Conservation (phyloP, 2,113 vertebrate species). For the Myanophis thanlyinensis region DNA sequence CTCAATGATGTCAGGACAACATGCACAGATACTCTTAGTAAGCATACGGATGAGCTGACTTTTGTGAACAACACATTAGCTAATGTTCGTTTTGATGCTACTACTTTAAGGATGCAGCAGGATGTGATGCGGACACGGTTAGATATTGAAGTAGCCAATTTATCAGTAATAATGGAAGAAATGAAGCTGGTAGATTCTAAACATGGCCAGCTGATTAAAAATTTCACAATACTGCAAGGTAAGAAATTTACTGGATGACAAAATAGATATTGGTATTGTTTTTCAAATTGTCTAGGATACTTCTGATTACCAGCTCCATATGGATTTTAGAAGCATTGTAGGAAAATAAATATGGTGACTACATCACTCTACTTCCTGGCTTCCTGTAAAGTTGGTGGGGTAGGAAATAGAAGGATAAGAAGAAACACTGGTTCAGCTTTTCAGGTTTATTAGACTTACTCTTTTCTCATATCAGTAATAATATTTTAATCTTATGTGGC, state of each 20-base stretch:
- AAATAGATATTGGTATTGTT: not conserved
- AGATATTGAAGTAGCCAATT: conserved; percentile 90
- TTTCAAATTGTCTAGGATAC: not conserved
- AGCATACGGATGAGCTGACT: conserved; percentile 85
- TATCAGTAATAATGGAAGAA: conserved; percentile 94
- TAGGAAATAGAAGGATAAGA: not conserved
- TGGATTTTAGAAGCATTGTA: not conserved
- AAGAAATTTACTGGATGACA: conserved; percentile 34
- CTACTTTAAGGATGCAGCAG: conserved; percentile 83
- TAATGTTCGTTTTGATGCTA: conserved; percentile 79
- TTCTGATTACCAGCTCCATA: not conserved
- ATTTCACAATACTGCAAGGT: conserved; percentile 97
- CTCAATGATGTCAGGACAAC: conserved; percentile 85
- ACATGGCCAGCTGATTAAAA: conserved; percentile 94
- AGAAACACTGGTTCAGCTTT: not conserved
- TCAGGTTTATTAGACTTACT: not conserved
- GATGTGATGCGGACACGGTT: conserved; percentile 84
- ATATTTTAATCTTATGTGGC: not conserved
- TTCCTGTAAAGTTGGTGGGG: not conserved
- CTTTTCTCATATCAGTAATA: not conserved
- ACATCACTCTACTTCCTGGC: not conserved
- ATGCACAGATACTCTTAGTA: conserved; percentile 86
- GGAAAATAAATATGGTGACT: not conserved
- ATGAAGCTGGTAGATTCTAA: conserved; percentile 96
- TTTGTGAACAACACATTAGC: conserved; percentile 82